These are phyloP conservation scores for Cephus cinctus DNA, from an alignment of 1,140 invertebrate species.

Conservation along the genomic window DNA sequence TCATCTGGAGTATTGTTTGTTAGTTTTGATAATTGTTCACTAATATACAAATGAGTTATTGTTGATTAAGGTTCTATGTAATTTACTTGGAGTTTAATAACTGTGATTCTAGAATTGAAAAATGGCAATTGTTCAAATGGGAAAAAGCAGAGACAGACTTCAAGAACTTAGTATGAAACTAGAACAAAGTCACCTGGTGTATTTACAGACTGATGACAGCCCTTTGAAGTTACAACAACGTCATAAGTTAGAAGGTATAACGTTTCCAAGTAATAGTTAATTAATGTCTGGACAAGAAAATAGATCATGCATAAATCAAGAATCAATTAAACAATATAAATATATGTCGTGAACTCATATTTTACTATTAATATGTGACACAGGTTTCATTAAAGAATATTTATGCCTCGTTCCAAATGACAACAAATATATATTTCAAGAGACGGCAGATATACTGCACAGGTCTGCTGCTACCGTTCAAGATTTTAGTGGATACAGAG, in stretches of 20 bases:
- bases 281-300: not conserved
- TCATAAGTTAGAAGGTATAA: slow-evolving; percentile 71
- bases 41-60: too few relatives aligned
- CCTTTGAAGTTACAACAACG: slow-evolving; percentile 70
- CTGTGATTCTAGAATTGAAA: slow-evolving; percentile 11
- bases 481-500: slow-evolving; percentile 78
- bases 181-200: slow-evolving; percentile 69
- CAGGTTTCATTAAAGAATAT: slow-evolving; percentile 75
- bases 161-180: slow-evolving; percentile 68
- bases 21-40: too few relatives aligned
- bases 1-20: too few relatives aligned
- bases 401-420: slow-evolving; percentile 75
- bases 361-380: too few relatives aligned
- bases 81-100: not conserved
- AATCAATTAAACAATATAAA: too few relatives aligned
- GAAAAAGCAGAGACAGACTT: slow-evolving; percentile 53
- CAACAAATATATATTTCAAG: slow-evolving; percentile 73
- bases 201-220: slow-evolving; percentile 75
- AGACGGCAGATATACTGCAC: slow-evolving; percentile 73
- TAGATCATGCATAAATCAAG: too few relatives aligned
- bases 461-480: slow-evolving; percentile 66
- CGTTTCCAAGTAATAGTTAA: not conserved
- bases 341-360: too few relatives aligned
- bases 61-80: not conserved
- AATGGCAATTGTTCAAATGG: slow-evolving; percentile 55